A percentile compares a stretch with the other conserved stretches of the same genome.
phyloP scores from a whole-genome alignment of 2,888 invertebrate species.

The Sepioteuthis lessoniana region DNA sequence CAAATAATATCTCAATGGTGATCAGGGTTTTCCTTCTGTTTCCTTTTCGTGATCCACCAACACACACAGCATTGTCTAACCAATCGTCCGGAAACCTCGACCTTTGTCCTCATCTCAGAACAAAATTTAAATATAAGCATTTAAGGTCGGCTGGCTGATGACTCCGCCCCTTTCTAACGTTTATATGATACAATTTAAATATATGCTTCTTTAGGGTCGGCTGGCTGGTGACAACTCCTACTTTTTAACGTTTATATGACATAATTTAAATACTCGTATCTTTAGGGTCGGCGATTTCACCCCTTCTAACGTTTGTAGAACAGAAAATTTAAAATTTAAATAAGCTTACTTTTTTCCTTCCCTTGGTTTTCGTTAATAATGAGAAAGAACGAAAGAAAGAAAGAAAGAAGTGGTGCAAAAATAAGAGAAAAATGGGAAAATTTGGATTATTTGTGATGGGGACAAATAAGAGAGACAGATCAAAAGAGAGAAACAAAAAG shows the following conservation, averaged over 20 bases:
- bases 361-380: background rate
- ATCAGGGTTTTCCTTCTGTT: background rate
- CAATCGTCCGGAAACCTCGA: background rate
- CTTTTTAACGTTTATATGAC: background rate
- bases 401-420: background rate
- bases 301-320: no score
- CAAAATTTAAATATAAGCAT: background rate
- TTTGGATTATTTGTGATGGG: no score
- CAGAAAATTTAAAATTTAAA: background rate
- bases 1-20: constrained; percentile 4
- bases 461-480: background rate
- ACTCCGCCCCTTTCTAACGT: background rate
- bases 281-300: no score
- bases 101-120: background rate
- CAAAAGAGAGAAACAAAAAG: no score
- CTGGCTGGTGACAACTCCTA: background rate
- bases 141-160: background rate
- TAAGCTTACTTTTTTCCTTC: background rate
- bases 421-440: no score
- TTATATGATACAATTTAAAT: background rate
- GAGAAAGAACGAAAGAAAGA: background rate
- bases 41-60: background rate
- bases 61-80: background rate
- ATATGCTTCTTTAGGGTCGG: background rate
- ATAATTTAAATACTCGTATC: background rate